Evolutionary conservation across 2,888 invertebrate species (phyloP).

Genomic region (Pachliopta kotzebuea): DNA sequence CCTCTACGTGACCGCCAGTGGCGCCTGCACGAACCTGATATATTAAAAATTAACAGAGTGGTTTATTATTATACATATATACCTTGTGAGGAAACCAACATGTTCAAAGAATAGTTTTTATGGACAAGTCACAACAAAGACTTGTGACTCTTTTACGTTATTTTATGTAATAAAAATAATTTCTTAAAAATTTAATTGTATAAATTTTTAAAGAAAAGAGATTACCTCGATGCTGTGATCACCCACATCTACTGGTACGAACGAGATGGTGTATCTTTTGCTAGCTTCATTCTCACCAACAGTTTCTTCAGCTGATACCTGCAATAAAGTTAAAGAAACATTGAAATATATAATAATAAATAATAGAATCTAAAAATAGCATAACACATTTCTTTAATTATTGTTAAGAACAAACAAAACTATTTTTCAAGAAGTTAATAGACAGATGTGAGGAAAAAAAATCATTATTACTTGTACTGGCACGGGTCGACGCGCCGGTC

Average conservation of each 20-base stretch:
- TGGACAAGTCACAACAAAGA: too few relatives aligned
- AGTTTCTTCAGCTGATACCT: conserved; percentile 74
- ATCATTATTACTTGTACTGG: conserved; percentile 77
- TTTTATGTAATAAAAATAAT: background rate
- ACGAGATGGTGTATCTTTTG: conserved; percentile 82
- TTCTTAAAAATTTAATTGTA: background rate
- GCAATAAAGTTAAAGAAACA: background rate
- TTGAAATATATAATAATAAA: background rate
- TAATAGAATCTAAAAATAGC: too few relatives aligned
- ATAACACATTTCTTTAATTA: too few relatives aligned
- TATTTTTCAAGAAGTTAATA: too few relatives aligned
- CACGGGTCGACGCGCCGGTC: conserved; percentile 86
- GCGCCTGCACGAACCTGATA: conserved; percentile 69
- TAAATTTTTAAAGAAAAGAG: background rate
- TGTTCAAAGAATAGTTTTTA: too few relatives aligned
- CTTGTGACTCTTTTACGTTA: too few relatives aligned
- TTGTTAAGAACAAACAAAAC: too few relatives aligned
- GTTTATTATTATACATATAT: too few relatives aligned
- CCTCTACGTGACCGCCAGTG: conserved; percentile 91
- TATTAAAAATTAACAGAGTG: background rate
- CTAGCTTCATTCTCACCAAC: conserved; percentile 74
- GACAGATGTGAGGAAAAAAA: too few relatives aligned
- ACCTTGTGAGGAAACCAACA: too few relatives aligned
- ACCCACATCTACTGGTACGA: conserved; percentile 94
- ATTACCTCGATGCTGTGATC: conserved; percentile 95